Conservation (phyloP, 2,888 invertebrate genomes). For the Drosophila meridiana region DNA sequence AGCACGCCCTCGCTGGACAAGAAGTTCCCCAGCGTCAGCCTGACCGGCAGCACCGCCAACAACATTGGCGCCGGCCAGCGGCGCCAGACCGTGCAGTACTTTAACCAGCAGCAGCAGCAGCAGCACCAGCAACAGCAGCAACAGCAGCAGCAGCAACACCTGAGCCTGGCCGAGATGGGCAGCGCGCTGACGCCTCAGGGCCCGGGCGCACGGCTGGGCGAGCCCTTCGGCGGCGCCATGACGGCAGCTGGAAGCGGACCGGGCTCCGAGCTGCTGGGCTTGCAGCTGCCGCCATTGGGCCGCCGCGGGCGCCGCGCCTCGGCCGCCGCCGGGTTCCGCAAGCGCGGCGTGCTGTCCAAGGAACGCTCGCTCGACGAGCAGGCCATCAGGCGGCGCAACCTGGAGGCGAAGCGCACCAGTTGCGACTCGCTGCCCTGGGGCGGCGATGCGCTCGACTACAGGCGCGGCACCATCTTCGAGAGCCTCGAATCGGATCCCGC, state of each 20-base stretch:
- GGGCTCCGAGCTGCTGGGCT: slow-evolving; percentile 35
- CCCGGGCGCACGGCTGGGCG: slow-evolving; percentile 83
- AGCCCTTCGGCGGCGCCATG: slow-evolving; percentile 80
- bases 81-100: slow-evolving; percentile 85
- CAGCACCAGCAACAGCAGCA: slow-evolving; percentile 35
- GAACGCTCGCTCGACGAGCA: slow-evolving; percentile 85
- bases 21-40: slow-evolving; percentile 73
- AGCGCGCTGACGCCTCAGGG: slow-evolving; percentile 75
- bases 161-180: slow-evolving; percentile 85
- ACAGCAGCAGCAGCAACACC: slow-evolving; percentile 28
- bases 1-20: slow-evolving; percentile 88
- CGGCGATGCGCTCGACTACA: slow-evolving; percentile 80
- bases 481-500: slow-evolving; percentile 83
- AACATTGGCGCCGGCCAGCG: slow-evolving; percentile 65
- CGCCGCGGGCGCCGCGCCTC: slow-evolving; percentile 84
- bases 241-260: slow-evolving; percentile 69
- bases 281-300: slow-evolving; percentile 76
- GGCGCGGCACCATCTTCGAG: slow-evolving; percentile 85
- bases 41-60: slow-evolving; percentile 50
- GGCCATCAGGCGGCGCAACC: slow-evolving; percentile 86
- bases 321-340: slow-evolving; percentile 81
- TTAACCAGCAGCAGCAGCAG: slow-evolving; percentile 72
- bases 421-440: slow-evolving; percentile 84
- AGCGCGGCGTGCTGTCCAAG: slow-evolving; percentile 84
- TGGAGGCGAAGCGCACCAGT: slow-evolving; percentile 86